These are phyloP conservation scores for Urocitellus parryii DNA, from an alignment of 2,113 vertebrate genomes.

Conservation along the genomic window DNA sequence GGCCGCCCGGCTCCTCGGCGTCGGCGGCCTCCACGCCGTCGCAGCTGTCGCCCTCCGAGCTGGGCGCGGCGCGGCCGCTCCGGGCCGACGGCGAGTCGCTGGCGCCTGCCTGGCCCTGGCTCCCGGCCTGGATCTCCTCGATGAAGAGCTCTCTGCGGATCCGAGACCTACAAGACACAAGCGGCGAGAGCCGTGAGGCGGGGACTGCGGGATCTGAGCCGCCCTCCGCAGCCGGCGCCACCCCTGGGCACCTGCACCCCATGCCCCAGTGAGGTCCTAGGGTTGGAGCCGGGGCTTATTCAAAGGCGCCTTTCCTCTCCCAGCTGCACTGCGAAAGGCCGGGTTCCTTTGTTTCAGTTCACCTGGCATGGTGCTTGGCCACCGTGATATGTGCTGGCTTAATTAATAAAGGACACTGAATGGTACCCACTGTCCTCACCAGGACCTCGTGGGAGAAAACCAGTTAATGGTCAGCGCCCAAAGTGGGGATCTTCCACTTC, in stretches of 20 bases:
- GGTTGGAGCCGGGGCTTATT: too few species aligned
- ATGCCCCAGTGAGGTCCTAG: too few species aligned
- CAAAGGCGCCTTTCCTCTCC: too few species aligned
- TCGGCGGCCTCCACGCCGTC: slow-evolving; percentile 94
- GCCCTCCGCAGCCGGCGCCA: too few species aligned
- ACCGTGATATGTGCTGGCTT: too few species aligned
- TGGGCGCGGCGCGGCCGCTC: slow-evolving; percentile 89
- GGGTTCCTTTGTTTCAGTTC: background rate
- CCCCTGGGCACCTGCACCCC: too few species aligned
- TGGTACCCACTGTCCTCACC: background rate
- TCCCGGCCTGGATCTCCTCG: slow-evolving; percentile 97
- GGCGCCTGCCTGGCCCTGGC: slow-evolving; percentile 92
- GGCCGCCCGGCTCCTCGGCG: slow-evolving; percentile 89
- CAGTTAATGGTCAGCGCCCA: background rate
- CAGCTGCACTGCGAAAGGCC: background rate
- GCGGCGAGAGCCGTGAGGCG: background rate
- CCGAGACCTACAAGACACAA: slow-evolving; percentile 91
- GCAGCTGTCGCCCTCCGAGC: slow-evolving; percentile 97
- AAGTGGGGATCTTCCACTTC: background rate
- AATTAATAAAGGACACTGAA: background rate
- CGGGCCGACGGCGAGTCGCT: slow-evolving; percentile 93
- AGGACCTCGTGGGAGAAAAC: background rate
- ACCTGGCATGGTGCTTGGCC: background rate
- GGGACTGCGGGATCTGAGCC: too few species aligned
- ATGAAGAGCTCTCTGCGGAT: slow-evolving; percentile 98